Evolutionary conservation across 2,888 invertebrate species (phyloP).

Genomic region (Aricia artaxerxes): DNA sequence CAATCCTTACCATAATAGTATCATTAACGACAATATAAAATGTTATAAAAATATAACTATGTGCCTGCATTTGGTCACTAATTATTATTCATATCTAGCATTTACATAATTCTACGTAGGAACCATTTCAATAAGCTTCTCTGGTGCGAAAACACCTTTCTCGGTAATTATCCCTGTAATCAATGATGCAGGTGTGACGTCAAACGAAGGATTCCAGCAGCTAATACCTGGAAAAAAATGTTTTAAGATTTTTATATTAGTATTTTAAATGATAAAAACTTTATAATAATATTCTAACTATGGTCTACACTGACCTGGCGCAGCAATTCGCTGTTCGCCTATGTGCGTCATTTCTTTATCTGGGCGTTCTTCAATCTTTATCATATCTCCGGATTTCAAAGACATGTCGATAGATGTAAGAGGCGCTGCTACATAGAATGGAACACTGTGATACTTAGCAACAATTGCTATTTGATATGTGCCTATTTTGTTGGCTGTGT

Average conservation of each 20-base stretch:
- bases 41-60: not conserved
- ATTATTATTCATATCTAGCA: not conserved
- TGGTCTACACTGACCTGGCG: constrained; percentile 82
- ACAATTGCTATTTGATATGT: constrained; percentile 97
- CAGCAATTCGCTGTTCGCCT: constrained; percentile 92
- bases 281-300: not conserved
- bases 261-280: not conserved
- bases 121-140: constrained; percentile 59
- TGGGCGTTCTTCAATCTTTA: constrained; percentile 96
- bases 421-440: constrained; percentile 98
- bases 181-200: constrained; percentile 95
- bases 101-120: constrained; percentile 21
- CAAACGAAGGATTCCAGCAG: constrained; percentile 99
- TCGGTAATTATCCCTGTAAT: constrained; percentile 98
- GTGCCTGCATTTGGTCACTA: not conserved
- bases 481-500: constrained; percentile 99
- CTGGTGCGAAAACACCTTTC: constrained; percentile 89
- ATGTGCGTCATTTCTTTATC: constrained; percentile 95
- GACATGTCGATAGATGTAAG: constrained; percentile 93
- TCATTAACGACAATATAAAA: not conserved
- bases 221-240: constrained; percentile 84
- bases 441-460: constrained; percentile 93
- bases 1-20: not conserved
- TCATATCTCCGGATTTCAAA: constrained; percentile 89
- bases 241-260: not conserved